Evolutionary conservation across 92 coral and sea anemone genomes (phyloP).

Genomic region (Phenganax stokvisi): DNA sequence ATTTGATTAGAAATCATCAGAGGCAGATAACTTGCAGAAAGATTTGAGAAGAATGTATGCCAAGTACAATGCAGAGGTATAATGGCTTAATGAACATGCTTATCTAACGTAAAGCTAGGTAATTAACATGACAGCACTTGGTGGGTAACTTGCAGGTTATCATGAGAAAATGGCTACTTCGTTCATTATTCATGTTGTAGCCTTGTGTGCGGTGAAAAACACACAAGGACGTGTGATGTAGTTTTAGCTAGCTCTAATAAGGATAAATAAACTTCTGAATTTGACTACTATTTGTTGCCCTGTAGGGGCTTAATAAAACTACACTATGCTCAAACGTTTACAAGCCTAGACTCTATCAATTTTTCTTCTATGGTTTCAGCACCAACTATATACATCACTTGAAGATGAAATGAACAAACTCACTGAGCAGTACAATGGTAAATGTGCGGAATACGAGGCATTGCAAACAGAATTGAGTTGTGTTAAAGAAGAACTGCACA

Average conservation of each 20-base stretch:
- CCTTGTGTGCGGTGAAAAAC: background rate
- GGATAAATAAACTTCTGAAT: no score
- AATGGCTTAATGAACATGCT: no score
- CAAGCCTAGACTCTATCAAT: no score
- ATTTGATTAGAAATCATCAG: conserved; percentile 25
- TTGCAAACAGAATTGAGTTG: conserved; percentile 7
- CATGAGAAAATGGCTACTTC: no score
- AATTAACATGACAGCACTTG: no score
- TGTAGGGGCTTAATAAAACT: no score
- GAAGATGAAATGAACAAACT: background rate
- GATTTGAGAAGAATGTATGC: conserved; percentile 38
- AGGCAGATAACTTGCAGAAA: conserved; percentile 34
- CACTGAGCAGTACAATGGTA: conserved; percentile 4
- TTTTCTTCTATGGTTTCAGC: conserved; percentile 4
- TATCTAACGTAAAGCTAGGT: background rate
- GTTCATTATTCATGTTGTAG: background rate
- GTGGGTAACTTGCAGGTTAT: no score
- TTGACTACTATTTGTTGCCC: no score
- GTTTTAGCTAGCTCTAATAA: no score
- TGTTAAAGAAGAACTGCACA: background rate
- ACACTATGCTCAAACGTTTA: no score
- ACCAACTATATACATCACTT: conserved; percentile 12
- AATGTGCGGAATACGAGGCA: conserved; percentile 7
- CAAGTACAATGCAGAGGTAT: conserved; percentile 34
- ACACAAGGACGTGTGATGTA: no score